These are phyloP conservation scores for Piscicola geometra DNA, from an alignment of 2,888 invertebrate genomes.

Conservation along the genomic window DNA sequence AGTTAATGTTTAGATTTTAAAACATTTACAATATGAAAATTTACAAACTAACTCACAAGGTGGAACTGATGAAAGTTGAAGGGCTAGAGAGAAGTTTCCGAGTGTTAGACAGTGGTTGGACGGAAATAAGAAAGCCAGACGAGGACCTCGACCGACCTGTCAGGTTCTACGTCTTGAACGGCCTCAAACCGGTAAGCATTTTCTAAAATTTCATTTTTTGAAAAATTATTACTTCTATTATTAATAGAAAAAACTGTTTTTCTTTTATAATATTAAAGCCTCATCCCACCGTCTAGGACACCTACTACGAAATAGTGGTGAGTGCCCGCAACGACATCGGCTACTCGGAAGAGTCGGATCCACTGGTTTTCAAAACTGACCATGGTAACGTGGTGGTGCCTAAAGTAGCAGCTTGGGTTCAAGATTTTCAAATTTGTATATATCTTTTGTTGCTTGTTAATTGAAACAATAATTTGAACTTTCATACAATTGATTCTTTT, in stretches of 20 bases:
- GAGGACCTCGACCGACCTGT: conserved; percentile 39
- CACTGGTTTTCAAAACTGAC: conserved; percentile 40
- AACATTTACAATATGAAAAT: too few species aligned
- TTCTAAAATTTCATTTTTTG: background rate
- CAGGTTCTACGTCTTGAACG: conserved; percentile 37
- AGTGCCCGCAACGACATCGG: conserved; percentile 42
- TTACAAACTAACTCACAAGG: background rate
- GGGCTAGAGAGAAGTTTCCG: conserved; percentile 34
- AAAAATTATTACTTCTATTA: background rate
- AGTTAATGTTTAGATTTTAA: too few species aligned
- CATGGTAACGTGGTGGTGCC: too few species aligned
- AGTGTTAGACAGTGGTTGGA: conserved; percentile 38
- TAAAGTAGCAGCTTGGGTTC: too few species aligned
- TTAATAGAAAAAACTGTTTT: background rate
- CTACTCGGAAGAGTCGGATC: conserved; percentile 37
- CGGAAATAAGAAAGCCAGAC: conserved; percentile 14
- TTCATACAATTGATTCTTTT: background rate
- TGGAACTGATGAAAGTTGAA: conserved; percentile 8
- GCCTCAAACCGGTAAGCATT: conserved; percentile 31
- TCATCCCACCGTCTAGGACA: background rate
- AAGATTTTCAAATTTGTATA: too few species aligned
- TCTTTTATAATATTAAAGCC: background rate
- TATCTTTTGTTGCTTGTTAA: too few species aligned
- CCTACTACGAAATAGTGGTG: conserved; percentile 40
- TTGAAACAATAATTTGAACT: background rate